Conservation (phyloP, 2,113 vertebrate genomes). For the Corvus hawaiiensis region DNA sequence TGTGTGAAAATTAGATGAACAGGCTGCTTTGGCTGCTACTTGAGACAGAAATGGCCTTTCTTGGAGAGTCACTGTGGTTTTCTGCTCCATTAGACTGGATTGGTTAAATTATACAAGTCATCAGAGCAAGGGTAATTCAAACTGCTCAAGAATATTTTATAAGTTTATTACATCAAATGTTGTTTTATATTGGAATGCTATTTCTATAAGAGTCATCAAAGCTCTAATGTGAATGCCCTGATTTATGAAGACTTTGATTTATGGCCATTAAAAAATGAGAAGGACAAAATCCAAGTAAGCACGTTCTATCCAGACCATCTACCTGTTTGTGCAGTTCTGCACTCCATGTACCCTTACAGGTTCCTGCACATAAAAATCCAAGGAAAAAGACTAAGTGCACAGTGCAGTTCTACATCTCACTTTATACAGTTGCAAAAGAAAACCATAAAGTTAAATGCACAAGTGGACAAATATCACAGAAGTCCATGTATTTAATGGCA, state of each 20-base stretch:
- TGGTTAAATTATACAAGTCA: background rate
- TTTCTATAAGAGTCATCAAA: background rate
- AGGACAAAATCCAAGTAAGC: background rate
- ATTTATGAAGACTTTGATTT: background rate
- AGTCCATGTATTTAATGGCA: background rate
- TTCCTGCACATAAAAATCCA: background rate
- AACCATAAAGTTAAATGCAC: background rate
- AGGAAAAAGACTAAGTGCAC: background rate
- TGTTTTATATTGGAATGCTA: background rate
- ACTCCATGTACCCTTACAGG: background rate
- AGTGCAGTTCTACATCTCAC: background rate
- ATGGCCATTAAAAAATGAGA: background rate
- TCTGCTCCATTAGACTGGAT: background rate
- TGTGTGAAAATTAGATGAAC: background rate
- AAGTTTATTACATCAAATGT: background rate
- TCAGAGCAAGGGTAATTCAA: background rate
- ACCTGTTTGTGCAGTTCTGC: background rate
- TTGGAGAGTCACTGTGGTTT: background rate
- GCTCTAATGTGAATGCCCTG: background rate
- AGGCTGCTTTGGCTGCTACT: background rate
- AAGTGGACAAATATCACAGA: background rate
- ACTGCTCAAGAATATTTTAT: background rate
- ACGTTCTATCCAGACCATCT: background rate
- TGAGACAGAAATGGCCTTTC: background rate
- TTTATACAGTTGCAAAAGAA: background rate